Evolutionary conservation across 2,113 vertebrate genomes (phyloP).

Genomic region (Carassius gibelio): DNA sequence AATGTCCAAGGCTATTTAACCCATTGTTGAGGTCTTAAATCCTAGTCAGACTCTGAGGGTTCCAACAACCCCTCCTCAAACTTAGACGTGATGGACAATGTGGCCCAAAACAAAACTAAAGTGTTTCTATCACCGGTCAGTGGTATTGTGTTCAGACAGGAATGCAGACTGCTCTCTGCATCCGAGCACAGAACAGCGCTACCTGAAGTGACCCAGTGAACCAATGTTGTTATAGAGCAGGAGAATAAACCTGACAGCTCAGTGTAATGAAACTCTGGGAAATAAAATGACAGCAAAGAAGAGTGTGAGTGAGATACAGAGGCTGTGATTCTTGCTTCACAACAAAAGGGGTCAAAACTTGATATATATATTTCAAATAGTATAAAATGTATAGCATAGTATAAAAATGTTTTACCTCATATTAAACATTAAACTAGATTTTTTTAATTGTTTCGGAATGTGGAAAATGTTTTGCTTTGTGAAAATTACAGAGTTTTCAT

Average conservation of each 20-base stretch:
- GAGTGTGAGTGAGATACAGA: not conserved
- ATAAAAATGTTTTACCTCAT: not conserved
- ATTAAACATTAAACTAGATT: not conserved
- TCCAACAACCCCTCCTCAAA: constrained; percentile 40
- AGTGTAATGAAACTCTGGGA: not conserved
- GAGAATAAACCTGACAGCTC: constrained; percentile 3
- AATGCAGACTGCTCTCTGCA: constrained; percentile 1
- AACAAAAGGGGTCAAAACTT: too few relatives aligned
- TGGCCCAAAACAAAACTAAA: constrained; percentile 7
- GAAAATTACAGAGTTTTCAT: not conserved
- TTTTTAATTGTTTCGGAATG: not conserved
- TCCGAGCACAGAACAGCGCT: not conserved
- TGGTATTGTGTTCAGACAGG: not conserved
- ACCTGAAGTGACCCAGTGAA: not conserved
- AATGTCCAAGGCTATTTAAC: not conserved
- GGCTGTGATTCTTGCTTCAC: too few relatives aligned
- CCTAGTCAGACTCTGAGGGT: constrained; percentile 1
- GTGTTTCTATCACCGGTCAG: constrained; percentile 17
- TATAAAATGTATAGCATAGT: too few relatives aligned
- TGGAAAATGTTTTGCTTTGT: not conserved
- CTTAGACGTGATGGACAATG: not conserved
- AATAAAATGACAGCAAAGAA: not conserved
- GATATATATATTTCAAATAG: too few relatives aligned
- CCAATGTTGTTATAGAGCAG: not conserved
- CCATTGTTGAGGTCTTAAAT: not conserved